Base-by-base conservation (phyloP, 2,113 vertebrate species). In the Scomber colias region DNA sequence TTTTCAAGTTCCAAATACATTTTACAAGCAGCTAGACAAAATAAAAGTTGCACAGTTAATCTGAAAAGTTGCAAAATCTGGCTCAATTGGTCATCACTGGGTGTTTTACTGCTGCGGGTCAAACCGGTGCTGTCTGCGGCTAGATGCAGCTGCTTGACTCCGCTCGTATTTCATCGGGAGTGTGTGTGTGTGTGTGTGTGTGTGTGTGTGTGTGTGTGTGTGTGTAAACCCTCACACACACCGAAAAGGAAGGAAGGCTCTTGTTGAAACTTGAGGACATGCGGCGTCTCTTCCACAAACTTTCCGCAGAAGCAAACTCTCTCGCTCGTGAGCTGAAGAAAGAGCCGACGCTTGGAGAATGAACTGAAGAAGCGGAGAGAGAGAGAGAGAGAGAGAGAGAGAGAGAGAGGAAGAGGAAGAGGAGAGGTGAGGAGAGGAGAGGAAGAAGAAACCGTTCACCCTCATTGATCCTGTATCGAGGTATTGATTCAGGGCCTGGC, bases 401-500 rank as follows among this genome's bases (percentile, higher is more conserved):
- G 35, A 35, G 31, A 35, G 31, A 7, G 7, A 7, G 7, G 31
- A 7, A 35, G 15, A 14, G 56, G 56, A 56, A 19, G 65, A 15
- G 11, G 24, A 19, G 65, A 15, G 11, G 24, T 19, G 19, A 48
- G 45, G 46, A 44, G 46, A 30, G 50, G n/a, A 77, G 76, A 59
- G 49, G 59, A 31, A 16, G 59, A 31, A 17, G 17, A 35, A 82
- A 60, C 79, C 76, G 60, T 49, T 85, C 88, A 82, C 72, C 80
- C 30, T 44, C 74, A 89, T 89, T 71, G 91, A 90, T 87, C 77
- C 83, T 7, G 1, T 12, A 85, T 73, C 67, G 75, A 92, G 88
- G 90, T 93, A 91, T 88, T 78, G 85, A 89, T 89, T 64, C 0
- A 27, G 3, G 84, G 75, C 79, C 82, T 72, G 84, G 27, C 68